A percentile compares a stretch with the other conserved stretches of the same genome.
phyloP scores from a whole-genome alignment of 2,888 invertebrate genomes.

The Galerucella pusilla region DNA sequence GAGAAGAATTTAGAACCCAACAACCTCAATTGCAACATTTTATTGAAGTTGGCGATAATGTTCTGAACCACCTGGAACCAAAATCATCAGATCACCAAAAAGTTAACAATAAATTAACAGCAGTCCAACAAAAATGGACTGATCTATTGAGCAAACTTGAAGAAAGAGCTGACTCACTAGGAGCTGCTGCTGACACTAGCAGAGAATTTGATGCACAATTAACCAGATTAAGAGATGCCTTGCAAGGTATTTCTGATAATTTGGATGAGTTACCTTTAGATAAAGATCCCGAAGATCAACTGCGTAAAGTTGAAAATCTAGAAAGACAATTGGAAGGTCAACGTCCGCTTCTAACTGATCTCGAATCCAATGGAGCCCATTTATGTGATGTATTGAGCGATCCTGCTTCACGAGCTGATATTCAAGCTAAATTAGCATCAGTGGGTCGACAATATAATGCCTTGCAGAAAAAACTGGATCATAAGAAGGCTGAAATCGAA shows the following conservation, averaged over 20 bases:
- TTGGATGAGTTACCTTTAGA: constrained; percentile 84
- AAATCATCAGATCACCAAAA: constrained; percentile 73
- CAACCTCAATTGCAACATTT: constrained; percentile 90
- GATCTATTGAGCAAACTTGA: constrained; percentile 81
- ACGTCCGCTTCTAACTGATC: constrained; percentile 86
- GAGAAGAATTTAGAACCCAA: constrained; percentile 94
- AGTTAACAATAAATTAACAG: constrained; percentile 78
- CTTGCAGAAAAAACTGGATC: constrained; percentile 89
- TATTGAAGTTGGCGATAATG: constrained; percentile 82
- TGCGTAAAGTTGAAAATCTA: constrained; percentile 87
- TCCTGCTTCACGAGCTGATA: constrained; percentile 89
- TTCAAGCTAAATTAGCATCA: constrained; percentile 86
- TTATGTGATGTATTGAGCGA: constrained; percentile 89
- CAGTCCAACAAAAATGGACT: constrained; percentile 82
- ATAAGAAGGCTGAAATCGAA: constrained; percentile 91
- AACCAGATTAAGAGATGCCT: constrained; percentile 84
- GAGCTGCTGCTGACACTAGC: constrained; percentile 92
- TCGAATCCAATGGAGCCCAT: constrained; percentile 90
- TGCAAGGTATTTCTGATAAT: constrained; percentile 88
- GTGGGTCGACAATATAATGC: constrained; percentile 90
- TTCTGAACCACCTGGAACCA: constrained; percentile 71
- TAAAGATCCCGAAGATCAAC: constrained; percentile 87
- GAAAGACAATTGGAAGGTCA: constrained; percentile 91
- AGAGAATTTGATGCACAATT: constrained; percentile 92
- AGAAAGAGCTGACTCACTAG: constrained; percentile 88